Conservation (phyloP, 2,797 vertebrate genomes). For the Falco peregrinus region DNA sequence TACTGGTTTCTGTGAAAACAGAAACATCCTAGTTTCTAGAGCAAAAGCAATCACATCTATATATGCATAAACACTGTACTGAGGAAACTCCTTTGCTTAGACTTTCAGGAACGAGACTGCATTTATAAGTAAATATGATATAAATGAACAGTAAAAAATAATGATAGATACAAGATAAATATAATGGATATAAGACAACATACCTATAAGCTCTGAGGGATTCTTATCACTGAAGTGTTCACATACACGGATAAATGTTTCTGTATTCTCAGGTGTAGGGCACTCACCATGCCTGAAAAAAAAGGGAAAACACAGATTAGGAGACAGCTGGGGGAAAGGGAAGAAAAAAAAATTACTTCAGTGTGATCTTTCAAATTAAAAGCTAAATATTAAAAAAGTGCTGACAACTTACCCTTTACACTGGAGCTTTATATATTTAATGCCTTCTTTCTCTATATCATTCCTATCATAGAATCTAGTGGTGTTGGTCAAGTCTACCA, state of each 20-base stretch:
- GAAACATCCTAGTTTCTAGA: not conserved
- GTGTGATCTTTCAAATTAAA: not conserved
- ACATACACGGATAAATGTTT: constrained; percentile 90
- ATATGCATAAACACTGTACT: not conserved
- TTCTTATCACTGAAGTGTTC: constrained; percentile 92
- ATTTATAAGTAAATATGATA: not conserved
- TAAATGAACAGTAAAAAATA: not conserved
- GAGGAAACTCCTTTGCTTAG: not conserved
- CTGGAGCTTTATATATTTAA: constrained; percentile 93
- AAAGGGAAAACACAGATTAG: not conserved
- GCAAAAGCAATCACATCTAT: not conserved
- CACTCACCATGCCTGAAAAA: constrained; percentile 90
- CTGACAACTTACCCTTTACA: constrained; percentile 91
- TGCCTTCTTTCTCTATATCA: constrained; percentile 95
- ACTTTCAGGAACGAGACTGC: not conserved
- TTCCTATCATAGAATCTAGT: constrained; percentile 93
- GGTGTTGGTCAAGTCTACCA: constrained; percentile 96
- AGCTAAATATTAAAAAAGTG: not conserved
- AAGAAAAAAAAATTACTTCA: not conserved
- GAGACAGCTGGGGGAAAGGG: not conserved
- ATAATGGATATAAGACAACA: not conserved
- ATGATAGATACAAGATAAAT: not conserved
- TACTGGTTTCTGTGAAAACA: not conserved
- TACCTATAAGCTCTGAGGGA: constrained; percentile 94
- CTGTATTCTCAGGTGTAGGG: constrained; percentile 88